Evolutionary conservation across 2,113 vertebrate species (phyloP).

Genomic region (Mustela nigripes): DNA sequence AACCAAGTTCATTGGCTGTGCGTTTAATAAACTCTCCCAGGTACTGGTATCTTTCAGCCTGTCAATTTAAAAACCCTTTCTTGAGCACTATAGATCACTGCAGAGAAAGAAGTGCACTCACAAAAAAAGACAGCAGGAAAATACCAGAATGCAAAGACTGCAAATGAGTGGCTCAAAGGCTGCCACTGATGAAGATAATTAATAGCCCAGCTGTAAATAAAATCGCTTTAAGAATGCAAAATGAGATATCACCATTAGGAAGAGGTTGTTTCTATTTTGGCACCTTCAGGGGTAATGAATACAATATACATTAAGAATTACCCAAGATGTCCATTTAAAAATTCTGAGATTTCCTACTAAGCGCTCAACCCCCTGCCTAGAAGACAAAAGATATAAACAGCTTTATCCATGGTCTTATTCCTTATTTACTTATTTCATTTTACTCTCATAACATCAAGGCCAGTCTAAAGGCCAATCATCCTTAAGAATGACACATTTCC

Average conservation of each 20-base stretch:
- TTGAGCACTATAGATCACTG: conserved; percentile 66
- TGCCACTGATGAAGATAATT: conserved; percentile 56
- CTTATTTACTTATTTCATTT: conserved; percentile 44
- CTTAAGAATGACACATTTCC: neutral
- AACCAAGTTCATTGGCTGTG: conserved; percentile 66
- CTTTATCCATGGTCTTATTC: conserved; percentile 10
- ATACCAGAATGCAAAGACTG: conserved; percentile 34
- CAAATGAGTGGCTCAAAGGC: conserved; percentile 34
- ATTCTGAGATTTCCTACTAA: neutral
- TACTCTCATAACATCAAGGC: neutral
- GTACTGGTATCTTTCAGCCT: conserved; percentile 66
- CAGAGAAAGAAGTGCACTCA: conserved; percentile 49
- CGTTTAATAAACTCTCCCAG: conserved; percentile 77
- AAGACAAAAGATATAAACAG: conserved; percentile 14
- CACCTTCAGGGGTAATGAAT: neutral
- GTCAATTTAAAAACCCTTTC: conserved; percentile 75
- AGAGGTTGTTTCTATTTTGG: neutral
- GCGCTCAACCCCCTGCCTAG: neutral
- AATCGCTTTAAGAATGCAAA: conserved; percentile 47
- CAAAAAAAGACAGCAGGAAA: conserved; percentile 53
- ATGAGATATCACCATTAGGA: neutral
- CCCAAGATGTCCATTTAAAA: neutral
- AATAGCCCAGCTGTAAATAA: conserved; percentile 43
- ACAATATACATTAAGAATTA: conserved; percentile 24
- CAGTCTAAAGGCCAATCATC: neutral